Evolutionary conservation across 2,113 vertebrate species (phyloP).

Genomic region (Perccottus glenii): DNA sequence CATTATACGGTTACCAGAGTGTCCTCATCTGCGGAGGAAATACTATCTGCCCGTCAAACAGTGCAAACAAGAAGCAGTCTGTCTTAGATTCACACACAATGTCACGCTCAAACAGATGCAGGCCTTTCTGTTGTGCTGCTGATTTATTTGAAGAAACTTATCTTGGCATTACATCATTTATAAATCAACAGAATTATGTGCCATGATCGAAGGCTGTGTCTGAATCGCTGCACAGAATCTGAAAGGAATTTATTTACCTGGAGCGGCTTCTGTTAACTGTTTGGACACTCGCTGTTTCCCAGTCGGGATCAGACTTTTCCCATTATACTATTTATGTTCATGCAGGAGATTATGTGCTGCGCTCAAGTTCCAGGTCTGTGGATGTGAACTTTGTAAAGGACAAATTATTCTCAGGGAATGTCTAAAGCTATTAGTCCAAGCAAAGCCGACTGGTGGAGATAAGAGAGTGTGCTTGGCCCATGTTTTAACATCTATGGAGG

Average conservation of each 20-base stretch:
- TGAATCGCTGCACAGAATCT: slow-evolving; percentile 10
- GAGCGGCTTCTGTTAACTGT: slow-evolving; percentile 17
- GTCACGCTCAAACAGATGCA: slow-evolving; percentile 9
- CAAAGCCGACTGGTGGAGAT: slow-evolving; percentile 56
- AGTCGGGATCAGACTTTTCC: slow-evolving; percentile 41
- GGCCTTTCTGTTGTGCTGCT: slow-evolving; percentile 7
- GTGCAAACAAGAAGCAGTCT: slow-evolving; percentile 26
- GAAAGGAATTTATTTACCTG: slow-evolving; percentile 25
- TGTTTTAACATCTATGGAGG: slow-evolving; percentile 47
- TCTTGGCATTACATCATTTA: slow-evolving; percentile 26
- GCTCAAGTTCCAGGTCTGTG: slow-evolving; percentile 63
- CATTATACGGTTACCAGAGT: slow-evolving; percentile 6
- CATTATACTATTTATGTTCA: slow-evolving; percentile 53
- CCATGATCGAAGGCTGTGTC: slow-evolving; percentile 15
- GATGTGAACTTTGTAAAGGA: slow-evolving; percentile 52
- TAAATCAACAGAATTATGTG: slow-evolving; percentile 36
- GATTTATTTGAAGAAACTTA: slow-evolving; percentile 31
- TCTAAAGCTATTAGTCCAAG: slow-evolving; percentile 62
- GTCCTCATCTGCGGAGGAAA: slow-evolving; percentile 22
- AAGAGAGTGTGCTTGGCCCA: slow-evolving; percentile 43
- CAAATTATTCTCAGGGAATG: slow-evolving; percentile 67
- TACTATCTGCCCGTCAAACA: slow-evolving; percentile 20
- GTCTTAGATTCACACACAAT: slow-evolving; percentile 5
- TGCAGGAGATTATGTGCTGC: slow-evolving; percentile 47
- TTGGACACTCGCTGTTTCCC: slow-evolving; percentile 30